Base-by-base conservation (phyloP, 2,888 invertebrate genomes). In the Epirrita christyi region DNA sequence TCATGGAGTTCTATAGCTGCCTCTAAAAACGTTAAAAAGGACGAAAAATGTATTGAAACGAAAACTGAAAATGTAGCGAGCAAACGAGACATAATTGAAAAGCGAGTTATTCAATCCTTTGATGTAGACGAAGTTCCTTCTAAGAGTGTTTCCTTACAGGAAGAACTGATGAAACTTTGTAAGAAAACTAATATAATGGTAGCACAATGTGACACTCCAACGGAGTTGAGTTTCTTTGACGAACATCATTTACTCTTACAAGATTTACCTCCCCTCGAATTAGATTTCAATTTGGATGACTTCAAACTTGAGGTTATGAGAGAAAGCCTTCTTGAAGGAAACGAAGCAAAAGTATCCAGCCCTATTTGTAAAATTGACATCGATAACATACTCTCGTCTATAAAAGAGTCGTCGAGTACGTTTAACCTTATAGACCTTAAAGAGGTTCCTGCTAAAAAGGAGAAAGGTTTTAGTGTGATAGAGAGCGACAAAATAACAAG, bases 1-100 rank as follows among this genome's bases (percentile, higher is more conserved):
- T 92, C 93, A 10, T 93, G 93, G 93, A 93, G 93, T 71, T 90
- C 89, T 43, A 88, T 93, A 64, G 92, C 93, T 38, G 90, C 93
- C 2, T 76, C 82, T 13, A 86, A 83, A 68, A 82, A 53, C 49
- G 61, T 72, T 36, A 76, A 80, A 59, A 86, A 76, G 59, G 44
- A 78, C 50, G 75, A 77, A 13, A 56, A 61, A 37, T 60, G 57
- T 1, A n/a, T n/a, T 38, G 56, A 47, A 5, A 59, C 44, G 10
- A 64, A 54, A 49, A 36, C 40, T 37, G 66, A 67, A 57, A 38
- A 7, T 43, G 51, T 50, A 28, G 64, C 65, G 9, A 69, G 61
- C 7, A 71, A 66, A 52, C 38, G 34, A 1, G 61, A 60, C 41
- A 42, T 29, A 29, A 11, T 29, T 53, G 64, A 60, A 53, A 61